phyloP scores from a whole-genome alignment of 2,113 vertebrate genomes.

The Indri indri region DNA sequence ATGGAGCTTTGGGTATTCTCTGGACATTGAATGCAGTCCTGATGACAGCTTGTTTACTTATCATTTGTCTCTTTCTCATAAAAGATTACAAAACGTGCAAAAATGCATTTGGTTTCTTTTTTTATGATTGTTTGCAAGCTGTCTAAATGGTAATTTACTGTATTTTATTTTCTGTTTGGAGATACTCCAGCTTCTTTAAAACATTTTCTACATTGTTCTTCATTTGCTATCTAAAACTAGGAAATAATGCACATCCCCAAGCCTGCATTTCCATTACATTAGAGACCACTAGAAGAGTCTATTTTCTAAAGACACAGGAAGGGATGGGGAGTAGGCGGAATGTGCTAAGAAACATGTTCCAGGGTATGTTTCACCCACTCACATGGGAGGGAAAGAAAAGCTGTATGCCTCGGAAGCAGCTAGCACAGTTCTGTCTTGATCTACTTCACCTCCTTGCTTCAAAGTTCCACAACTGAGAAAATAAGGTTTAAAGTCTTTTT shows the following conservation, averaged over 20 bases:
- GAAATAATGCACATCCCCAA: background rate
- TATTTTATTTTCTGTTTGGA: slow-evolving; percentile 60
- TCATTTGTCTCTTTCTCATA: slow-evolving; percentile 40
- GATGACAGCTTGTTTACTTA: slow-evolving; percentile 41
- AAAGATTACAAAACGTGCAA: slow-evolving; percentile 26
- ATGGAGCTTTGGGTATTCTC: background rate
- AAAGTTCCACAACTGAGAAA: background rate
- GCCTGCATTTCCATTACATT: background rate
- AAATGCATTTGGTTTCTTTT: slow-evolving; percentile 30
- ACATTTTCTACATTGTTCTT: slow-evolving; percentile 35
- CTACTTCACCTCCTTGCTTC: background rate
- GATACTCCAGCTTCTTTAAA: background rate
- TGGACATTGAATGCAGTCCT: background rate
- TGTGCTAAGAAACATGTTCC: slow-evolving; percentile 34
- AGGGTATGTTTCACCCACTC: slow-evolving; percentile 3
- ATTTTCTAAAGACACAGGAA: background rate
- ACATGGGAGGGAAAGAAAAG: background rate
- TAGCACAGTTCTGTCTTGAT: background rate
- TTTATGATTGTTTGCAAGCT: slow-evolving; percentile 58
- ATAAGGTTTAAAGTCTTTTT: background rate
- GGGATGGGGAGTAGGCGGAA: background rate
- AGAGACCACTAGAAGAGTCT: background rate
- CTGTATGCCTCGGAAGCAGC: background rate
- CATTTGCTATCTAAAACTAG: background rate
- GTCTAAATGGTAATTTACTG: background rate